Evolutionary conservation across 1,140 invertebrate species (phyloP).

Genomic region (Caerostris darwini): DNA sequence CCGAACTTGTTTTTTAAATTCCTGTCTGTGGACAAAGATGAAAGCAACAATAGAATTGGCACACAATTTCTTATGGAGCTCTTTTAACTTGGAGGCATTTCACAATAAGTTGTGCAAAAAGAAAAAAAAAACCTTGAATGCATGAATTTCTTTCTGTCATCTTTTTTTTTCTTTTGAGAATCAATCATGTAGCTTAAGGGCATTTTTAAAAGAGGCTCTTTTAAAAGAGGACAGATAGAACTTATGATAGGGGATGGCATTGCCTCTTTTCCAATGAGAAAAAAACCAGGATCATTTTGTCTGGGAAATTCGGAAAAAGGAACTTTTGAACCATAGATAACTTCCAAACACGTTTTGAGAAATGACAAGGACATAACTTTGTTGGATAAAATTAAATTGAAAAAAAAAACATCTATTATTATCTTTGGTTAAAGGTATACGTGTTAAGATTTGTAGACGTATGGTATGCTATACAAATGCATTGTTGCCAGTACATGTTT

Average conservation of each 20-base stretch:
- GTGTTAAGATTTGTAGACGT: no score
- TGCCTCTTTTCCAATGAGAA: neutral
- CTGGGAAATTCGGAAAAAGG: neutral
- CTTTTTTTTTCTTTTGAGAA: neutral
- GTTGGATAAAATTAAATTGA: no score
- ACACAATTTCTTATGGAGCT: no score
- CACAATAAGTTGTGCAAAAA: no score
- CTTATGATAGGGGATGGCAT: neutral
- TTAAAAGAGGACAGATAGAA: neutral
- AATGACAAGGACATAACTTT: neutral
- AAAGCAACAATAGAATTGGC: neutral
- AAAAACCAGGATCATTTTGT: neutral
- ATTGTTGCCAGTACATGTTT: no score
- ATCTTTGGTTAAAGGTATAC: no score
- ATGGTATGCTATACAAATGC: no score
- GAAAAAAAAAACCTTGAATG: no score
- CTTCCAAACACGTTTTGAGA: neutral
- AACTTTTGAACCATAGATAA: neutral
- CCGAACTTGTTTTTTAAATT: neutral
- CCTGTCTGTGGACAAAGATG: neutral
- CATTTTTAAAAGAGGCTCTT: neutral
- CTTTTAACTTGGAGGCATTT: no score
- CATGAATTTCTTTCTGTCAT: no score
- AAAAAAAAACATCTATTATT: no score
- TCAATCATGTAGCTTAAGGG: slow-evolving; percentile 16